Evolutionary conservation across 1,140 invertebrate genomes (phyloP).

Genomic region (Homalodisca vitripennis): DNA sequence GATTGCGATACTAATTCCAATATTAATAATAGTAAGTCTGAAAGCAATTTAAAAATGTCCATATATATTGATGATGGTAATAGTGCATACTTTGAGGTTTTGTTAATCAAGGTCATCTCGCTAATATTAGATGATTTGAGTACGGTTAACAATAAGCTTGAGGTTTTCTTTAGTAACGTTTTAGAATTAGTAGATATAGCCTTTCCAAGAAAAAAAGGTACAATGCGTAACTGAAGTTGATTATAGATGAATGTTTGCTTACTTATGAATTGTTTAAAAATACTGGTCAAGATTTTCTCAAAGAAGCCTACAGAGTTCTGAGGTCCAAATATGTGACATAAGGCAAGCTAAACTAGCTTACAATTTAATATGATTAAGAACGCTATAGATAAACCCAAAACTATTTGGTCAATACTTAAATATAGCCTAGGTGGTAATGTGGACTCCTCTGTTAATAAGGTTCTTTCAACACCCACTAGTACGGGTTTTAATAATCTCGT

Average conservation of each 20-base stretch:
- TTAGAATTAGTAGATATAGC: conserved; percentile 11
- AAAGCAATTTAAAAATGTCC: not conserved
- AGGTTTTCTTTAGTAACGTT: not conserved
- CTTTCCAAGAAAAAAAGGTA: not conserved
- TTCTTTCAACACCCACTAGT: not conserved
- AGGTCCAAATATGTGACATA: not conserved
- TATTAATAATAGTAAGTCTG: not conserved
- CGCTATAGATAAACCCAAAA: not conserved
- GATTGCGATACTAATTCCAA: not conserved
- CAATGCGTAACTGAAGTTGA: not conserved
- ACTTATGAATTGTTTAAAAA: conserved; percentile 1
- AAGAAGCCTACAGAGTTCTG: not conserved
- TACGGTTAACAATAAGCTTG: not conserved
- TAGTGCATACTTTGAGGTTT: not conserved
- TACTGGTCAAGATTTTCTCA: not conserved
- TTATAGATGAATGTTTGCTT: not conserved
- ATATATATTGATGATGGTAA: not conserved
- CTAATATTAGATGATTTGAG: not conserved
- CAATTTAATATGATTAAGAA: not conserved
- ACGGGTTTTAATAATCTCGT: not conserved
- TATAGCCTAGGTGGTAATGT: not conserved
- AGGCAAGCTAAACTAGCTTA: not conserved
- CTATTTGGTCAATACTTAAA: not conserved
- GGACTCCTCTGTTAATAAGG: not conserved
- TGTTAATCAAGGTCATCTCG: not conserved